A percentile compares a stretch with the other conserved stretches of the same genome.
These are phyloP conservation scores for Drosophila tanythrix DNA, from an alignment of 2,888 invertebrate genomes.

Conservation along the genomic window DNA sequence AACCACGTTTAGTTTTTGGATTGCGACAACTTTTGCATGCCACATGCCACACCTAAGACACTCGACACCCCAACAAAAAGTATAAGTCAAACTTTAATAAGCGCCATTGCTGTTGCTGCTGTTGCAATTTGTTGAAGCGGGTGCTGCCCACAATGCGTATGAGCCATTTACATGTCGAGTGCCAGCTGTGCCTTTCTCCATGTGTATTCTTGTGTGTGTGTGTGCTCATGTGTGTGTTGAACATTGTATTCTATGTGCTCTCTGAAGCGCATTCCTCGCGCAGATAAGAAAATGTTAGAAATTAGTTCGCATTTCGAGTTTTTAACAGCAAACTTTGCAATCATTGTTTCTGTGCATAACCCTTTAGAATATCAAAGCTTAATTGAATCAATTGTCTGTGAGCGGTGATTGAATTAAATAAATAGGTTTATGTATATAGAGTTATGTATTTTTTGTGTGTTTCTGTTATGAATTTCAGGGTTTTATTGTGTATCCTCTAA, in stretches of 20 bases:
- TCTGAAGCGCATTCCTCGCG: slow-evolving; percentile 65
- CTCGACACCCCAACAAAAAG: slow-evolving; percentile 45
- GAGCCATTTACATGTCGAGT: slow-evolving; percentile 70
- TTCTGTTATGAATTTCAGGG: neutral
- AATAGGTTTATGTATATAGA: neutral
- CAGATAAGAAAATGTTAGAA: slow-evolving; percentile 66
- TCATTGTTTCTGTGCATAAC: slow-evolving; percentile 25
- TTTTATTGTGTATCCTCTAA: neutral
- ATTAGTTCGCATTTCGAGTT: slow-evolving; percentile 34
- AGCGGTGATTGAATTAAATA: neutral
- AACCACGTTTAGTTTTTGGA: slow-evolving; percentile 73
- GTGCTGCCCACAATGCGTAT: slow-evolving; percentile 66
- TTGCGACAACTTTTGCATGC: slow-evolving; percentile 60
- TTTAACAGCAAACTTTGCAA: slow-evolving; percentile 35
- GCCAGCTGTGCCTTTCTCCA: slow-evolving; percentile 40
- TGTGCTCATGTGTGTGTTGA: slow-evolving; percentile 1
- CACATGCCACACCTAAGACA: slow-evolving; percentile 20
- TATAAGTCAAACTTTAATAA: slow-evolving; percentile 75
- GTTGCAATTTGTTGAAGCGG: slow-evolving; percentile 35
- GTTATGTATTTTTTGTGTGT: neutral
- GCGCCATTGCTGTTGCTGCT: slow-evolving; percentile 53
- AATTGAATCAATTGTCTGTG: slow-evolving; percentile 12
- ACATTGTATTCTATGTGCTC: slow-evolving; percentile 55
- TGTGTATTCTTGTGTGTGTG: neutral
- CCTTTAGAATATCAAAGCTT: neutral